These are phyloP conservation scores for Drosophila histrio DNA, from an alignment of 2,888 invertebrate species.

Conservation along the genomic window DNA sequence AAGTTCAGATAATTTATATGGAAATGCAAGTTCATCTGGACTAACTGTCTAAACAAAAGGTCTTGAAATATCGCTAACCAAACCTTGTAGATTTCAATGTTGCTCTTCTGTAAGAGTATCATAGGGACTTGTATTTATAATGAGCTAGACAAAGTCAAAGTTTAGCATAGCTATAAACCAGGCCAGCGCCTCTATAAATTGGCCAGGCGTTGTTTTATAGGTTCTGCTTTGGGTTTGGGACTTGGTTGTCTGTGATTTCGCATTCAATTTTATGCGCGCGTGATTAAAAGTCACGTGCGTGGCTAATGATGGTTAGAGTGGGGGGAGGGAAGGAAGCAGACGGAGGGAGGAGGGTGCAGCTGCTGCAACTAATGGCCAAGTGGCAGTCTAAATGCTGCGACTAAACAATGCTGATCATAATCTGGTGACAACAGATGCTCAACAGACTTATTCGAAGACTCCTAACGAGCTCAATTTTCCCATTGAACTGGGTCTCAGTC, in stretches of 20 bases:
- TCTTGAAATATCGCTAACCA: background rate
- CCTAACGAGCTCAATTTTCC: constrained; percentile 60
- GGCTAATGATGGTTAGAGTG: constrained; percentile 42
- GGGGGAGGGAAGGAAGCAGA: background rate
- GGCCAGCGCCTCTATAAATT: constrained; percentile 59
- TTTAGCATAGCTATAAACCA: constrained; percentile 55
- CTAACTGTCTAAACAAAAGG: too few species aligned
- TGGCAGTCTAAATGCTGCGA: constrained; percentile 38
- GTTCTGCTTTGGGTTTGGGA: background rate
- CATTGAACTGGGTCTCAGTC: background rate
- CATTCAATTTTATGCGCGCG: constrained; percentile 72
- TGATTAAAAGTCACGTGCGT: constrained; percentile 81
- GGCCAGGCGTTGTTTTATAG: constrained; percentile 22
- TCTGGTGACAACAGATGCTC: constrained; percentile 59
- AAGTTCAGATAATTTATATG: too few species aligned
- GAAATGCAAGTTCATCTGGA: too few species aligned
- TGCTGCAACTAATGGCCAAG: constrained; percentile 66
- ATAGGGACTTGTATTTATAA: constrained; percentile 26
- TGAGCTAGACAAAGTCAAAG: constrained; percentile 49
- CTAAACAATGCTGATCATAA: constrained; percentile 75
- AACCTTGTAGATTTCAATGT: background rate
- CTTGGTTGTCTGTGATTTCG: constrained; percentile 41
- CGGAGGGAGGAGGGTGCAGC: background rate
- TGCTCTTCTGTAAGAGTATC: background rate
- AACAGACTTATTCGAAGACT: constrained; percentile 10